phyloP scores from a whole-genome alignment of 2,888 invertebrate genomes.

The Drepana falcataria region DNA sequence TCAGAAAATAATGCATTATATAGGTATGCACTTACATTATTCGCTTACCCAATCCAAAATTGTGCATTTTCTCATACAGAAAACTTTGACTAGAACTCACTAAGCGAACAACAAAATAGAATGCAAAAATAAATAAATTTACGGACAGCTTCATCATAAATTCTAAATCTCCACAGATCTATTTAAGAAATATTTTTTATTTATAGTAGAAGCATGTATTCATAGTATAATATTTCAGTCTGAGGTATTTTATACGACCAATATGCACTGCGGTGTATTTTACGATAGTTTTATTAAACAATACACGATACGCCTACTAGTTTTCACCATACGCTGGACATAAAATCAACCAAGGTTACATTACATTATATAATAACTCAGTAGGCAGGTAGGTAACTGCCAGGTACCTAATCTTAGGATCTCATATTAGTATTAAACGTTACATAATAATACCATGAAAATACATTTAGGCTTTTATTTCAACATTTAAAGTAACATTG shows the following conservation, averaged over 20 bases:
- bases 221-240: constrained; percentile 34
- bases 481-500: no score
- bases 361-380: constrained; percentile 9
- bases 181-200: constrained; percentile 26
- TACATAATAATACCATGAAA: no score
- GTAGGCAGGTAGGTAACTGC: no score
- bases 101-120: constrained; percentile 20
- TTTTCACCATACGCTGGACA: constrained; percentile 34
- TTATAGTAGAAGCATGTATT: constrained; percentile 33
- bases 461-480: no score
- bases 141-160: constrained; percentile 33
- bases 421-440: no score
- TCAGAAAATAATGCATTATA: no score
- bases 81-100: constrained; percentile 28
- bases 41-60: constrained; percentile 30
- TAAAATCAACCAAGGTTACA: constrained; percentile 22
- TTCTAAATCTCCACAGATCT: constrained; percentile 23
- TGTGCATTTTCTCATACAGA: constrained; percentile 39
- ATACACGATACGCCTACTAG: constrained; percentile 36
- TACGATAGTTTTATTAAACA: constrained; percentile 38
- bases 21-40: constrained; percentile 34
- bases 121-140: constrained; percentile 18
- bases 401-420: no score
- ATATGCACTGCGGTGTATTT: constrained; percentile 31
- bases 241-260: constrained; percentile 36